Evolutionary conservation across 2,888 invertebrate species (phyloP).

Genomic region (Odontocerum albicorne): DNA sequence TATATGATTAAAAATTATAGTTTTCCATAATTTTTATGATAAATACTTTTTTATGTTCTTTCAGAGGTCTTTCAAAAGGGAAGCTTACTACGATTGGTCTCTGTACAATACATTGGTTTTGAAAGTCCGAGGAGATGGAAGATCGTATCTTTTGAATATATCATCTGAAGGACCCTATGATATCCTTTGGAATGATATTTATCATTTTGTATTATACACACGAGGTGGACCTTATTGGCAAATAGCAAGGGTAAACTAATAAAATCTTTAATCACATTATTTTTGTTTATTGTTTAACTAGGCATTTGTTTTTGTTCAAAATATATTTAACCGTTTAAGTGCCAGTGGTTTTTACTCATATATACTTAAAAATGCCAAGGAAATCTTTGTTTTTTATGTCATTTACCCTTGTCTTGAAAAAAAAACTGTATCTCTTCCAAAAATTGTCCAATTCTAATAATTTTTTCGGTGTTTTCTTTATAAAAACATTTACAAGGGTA

Average conservation of each 20-base stretch:
- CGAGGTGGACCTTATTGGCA: constrained; percentile 99
- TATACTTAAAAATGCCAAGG: no score
- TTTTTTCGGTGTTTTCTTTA: no score
- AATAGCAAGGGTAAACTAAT: constrained; percentile 67
- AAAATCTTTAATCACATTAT: neutral
- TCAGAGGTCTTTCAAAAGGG: constrained; percentile 81
- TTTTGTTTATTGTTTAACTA: neutral
- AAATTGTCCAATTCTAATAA: no score
- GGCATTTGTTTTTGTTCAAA: no score
- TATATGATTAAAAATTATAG: no score
- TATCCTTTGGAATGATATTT: constrained; percentile 86
- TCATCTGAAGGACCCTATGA: constrained; percentile 77
- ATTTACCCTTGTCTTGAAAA: no score
- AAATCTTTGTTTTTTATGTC: no score
- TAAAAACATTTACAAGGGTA: no score
- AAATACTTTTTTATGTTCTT: constrained; percentile 38
- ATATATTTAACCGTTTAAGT: no score
- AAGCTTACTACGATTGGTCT: constrained; percentile 71
- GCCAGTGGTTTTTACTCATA: no score
- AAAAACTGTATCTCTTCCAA: no score
- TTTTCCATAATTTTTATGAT: no score
- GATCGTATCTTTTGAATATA: constrained; percentile 84
- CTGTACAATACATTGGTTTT: constrained; percentile 74
- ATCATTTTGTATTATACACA: constrained; percentile 84
- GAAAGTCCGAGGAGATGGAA: constrained; percentile 90